A percentile compares a stretch with the other conserved stretches of the same genome.
Conservation (phyloP, 2,888 invertebrate species). For the Meiosimyza decipiens region DNA sequence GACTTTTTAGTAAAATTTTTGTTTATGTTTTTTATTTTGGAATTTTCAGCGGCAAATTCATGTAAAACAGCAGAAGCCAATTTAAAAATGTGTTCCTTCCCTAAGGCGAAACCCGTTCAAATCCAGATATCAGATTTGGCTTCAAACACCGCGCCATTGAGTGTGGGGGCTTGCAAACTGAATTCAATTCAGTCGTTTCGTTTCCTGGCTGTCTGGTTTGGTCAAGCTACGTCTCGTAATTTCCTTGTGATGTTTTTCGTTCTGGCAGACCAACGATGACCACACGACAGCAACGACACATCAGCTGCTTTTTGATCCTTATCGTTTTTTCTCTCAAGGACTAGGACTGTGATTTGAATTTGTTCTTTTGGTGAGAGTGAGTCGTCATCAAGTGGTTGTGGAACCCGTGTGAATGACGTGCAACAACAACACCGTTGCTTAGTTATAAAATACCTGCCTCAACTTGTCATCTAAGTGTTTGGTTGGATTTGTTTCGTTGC, state of each 20-base stretch:
- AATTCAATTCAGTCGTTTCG: not conserved
- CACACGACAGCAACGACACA: constrained; percentile 12
- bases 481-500: constrained; percentile 9
- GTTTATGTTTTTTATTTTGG: not conserved
- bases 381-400: constrained; percentile 9
- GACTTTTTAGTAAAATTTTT: no score
- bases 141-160: not conserved
- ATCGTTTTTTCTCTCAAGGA: not conserved
- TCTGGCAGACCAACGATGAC: not conserved
- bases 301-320: constrained; percentile 5
- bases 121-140: constrained; percentile 11
- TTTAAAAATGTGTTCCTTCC: constrained; percentile 8
- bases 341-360: constrained; percentile 8
- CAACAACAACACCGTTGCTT: not conserved
- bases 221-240: not conserved
- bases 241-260: not conserved
- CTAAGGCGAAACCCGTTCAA: not conserved
- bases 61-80: constrained; percentile 6
- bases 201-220: not conserved
- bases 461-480: constrained; percentile 3
- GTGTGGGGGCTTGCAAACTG: not conserved
- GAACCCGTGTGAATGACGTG: not conserved
- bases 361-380: not conserved
- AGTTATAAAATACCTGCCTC: not conserved
- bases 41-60: no score